phyloP scores from a whole-genome alignment of 2,113 vertebrate species.

The Syngnathus floridae region DNA sequence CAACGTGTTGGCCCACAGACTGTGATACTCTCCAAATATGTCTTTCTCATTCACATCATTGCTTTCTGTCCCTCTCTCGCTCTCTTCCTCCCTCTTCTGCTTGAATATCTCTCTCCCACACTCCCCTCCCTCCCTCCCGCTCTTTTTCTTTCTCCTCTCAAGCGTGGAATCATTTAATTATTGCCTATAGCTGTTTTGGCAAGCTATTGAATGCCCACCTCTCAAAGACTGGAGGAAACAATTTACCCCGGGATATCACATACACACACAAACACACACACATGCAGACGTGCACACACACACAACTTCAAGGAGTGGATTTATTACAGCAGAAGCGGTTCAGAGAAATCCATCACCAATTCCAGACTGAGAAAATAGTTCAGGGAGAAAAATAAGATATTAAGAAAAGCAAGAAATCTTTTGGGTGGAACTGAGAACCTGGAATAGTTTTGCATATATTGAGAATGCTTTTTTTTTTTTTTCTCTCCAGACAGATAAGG shows the following conservation, averaged over 20 bases:
- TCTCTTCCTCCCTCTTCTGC: constrained; percentile 23
- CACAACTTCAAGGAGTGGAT: constrained; percentile 56
- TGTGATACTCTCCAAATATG: constrained; percentile 49
- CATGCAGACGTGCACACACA: constrained; percentile 25
- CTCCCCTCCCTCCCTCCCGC: constrained; percentile 29
- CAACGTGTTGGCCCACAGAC: constrained; percentile 48
- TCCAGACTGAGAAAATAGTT: constrained; percentile 56
- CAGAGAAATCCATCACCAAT: constrained; percentile 57
- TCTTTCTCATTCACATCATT: constrained; percentile 41
- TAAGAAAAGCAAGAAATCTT: constrained; percentile 32
- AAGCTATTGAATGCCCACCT: constrained; percentile 77
- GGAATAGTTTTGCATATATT: constrained; percentile 37
- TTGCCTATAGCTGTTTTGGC: constrained; percentile 73
- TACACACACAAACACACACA: constrained; percentile 18
- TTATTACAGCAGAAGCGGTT: constrained; percentile 68
- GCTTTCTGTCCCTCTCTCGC: constrained; percentile 19
- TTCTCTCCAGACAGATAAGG: background rate
- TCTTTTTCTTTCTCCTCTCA: constrained; percentile 70
- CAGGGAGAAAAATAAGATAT: constrained; percentile 35
- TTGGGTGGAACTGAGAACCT: constrained; percentile 14
- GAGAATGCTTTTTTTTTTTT: constrained; percentile 18
- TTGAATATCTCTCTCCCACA: constrained; percentile 21
- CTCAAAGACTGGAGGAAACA: constrained; percentile 74
- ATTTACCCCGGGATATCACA: constrained; percentile 66
- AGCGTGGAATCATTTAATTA: constrained; percentile 73